A percentile compares a stretch with the other conserved stretches of the same genome.
These are phyloP conservation scores for Crambe crambe DNA, from an alignment of 37 sponge, comb jelly and placozoan species.

Conservation along the genomic window DNA sequence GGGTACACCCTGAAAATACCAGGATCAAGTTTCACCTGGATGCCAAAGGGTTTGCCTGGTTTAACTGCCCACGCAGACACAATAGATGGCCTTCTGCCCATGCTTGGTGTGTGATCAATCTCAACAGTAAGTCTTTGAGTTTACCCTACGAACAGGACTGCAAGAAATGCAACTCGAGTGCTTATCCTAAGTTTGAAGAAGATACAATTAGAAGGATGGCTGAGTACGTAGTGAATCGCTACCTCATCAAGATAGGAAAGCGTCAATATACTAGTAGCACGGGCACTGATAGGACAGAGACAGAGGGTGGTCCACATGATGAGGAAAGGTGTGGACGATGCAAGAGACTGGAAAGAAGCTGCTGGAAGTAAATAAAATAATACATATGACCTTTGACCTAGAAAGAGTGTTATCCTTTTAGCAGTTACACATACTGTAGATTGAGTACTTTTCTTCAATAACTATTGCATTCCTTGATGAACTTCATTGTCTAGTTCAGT, in stretches of 20 bases:
- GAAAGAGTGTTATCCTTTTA: too few species aligned
- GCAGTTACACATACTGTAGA: too few species aligned
- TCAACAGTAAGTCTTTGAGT: slow-evolving; percentile 5
- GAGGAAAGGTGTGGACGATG: slow-evolving; percentile 42
- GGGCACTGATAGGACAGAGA: not conserved
- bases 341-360: slow-evolving; percentile 29
- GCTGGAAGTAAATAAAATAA: slow-evolving; percentile 39
- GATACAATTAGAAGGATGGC: slow-evolving; percentile 33
- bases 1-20: too few species aligned
- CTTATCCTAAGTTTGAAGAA: slow-evolving; percentile 17
- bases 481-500: too few species aligned
- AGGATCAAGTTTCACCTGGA: slow-evolving; percentile 1
- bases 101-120: slow-evolving; percentile 42
- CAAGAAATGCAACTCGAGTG: slow-evolving; percentile 12
- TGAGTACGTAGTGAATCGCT: slow-evolving; percentile 31
- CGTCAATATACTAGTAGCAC: too few species aligned
- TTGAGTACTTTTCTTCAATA: too few species aligned
- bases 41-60: slow-evolving; percentile 42
- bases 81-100: slow-evolving; percentile 39
- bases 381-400: too few species aligned
- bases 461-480: too few species aligned
- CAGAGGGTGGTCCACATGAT: slow-evolving; percentile 34
- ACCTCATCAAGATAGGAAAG: not conserved
- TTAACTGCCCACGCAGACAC: not conserved
- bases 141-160: slow-evolving; percentile 12